Evolutionary conservation across 1,140 invertebrate genomes (phyloP).

Genomic region (Drosophila pandora): DNA sequence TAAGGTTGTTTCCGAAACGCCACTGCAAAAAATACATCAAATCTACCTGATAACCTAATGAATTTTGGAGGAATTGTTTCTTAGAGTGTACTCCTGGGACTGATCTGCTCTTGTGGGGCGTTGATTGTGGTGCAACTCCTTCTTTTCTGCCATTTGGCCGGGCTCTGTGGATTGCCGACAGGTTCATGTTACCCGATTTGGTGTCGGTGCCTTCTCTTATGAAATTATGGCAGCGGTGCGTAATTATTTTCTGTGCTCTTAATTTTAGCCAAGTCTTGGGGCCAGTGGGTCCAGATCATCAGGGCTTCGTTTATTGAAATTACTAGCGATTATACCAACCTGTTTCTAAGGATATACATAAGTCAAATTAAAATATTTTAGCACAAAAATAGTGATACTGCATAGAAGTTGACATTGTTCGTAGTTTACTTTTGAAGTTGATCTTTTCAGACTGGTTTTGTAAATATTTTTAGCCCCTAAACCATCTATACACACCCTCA

Average conservation of each 20-base stretch:
- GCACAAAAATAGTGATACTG: neutral
- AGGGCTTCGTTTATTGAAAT: slow-evolving; percentile 65
- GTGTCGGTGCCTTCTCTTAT: slow-evolving; percentile 45
- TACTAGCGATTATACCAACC: slow-evolving; percentile 30
- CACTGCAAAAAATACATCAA: slow-evolving; percentile 10
- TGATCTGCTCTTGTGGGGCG: slow-evolving; percentile 63
- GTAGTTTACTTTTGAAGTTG: too few relatives aligned
- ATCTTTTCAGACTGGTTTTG: neutral
- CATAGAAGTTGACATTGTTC: too few relatives aligned
- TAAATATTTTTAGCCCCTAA: too few relatives aligned
- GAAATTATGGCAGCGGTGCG: slow-evolving; percentile 82
- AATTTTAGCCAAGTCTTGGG: slow-evolving; percentile 56
- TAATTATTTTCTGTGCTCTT: slow-evolving; percentile 83
- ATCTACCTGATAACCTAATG: neutral
- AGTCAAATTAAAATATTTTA: neutral
- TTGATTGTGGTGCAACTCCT: slow-evolving; percentile 80
- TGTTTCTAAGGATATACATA: neutral
- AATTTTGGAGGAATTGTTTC: neutral
- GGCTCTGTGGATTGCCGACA: slow-evolving; percentile 67
- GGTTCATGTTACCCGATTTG: slow-evolving; percentile 72
- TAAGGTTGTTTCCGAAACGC: slow-evolving; percentile 9
- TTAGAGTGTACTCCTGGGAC: slow-evolving; percentile 22
- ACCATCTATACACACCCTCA: neutral
- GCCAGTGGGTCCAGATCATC: slow-evolving; percentile 25
- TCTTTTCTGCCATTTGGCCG: slow-evolving; percentile 54